Evolutionary conservation across 2,888 invertebrate species (phyloP).

Genomic region (Xylota sylvarum): DNA sequence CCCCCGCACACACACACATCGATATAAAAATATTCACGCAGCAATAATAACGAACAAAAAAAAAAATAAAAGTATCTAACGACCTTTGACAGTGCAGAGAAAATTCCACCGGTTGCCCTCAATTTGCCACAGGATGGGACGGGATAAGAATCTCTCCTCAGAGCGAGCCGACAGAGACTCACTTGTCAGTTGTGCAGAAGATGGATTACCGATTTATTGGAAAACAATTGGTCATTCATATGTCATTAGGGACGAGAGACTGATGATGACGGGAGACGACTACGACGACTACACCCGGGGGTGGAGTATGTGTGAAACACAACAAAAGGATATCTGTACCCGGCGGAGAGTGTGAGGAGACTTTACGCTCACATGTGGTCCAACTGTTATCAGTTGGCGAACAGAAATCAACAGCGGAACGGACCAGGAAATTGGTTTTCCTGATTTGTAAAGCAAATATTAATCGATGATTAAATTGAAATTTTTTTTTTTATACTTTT

Average conservation of each 20-base stretch:
- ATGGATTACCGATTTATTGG: conserved; percentile 84
- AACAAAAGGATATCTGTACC: conserved; percentile 39
- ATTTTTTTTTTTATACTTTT: conserved; percentile 2
- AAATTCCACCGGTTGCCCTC: conserved; percentile 66
- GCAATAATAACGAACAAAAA: neutral
- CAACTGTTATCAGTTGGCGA: conserved; percentile 67
- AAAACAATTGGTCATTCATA: conserved; percentile 84
- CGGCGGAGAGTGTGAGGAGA: conserved; percentile 3
- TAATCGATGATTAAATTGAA: conserved; percentile 68
- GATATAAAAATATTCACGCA: neutral
- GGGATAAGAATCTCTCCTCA: conserved; percentile 38
- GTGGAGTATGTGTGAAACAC: conserved; percentile 13
- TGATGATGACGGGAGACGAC: conserved; percentile 41
- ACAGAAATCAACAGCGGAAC: conserved; percentile 64
- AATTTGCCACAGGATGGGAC: conserved; percentile 9
- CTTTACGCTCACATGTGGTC: conserved; percentile 56
- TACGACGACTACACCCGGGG: neutral
- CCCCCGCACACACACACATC: neutral
- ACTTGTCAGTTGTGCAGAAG: conserved; percentile 81
- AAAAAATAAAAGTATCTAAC: conserved; percentile 33
- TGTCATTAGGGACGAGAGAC: conserved; percentile 79
- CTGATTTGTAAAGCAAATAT: conserved; percentile 70
- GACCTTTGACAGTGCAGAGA: conserved; percentile 31
- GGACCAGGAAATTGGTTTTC: conserved; percentile 54
- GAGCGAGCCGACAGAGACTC: conserved; percentile 44